A percentile compares a stretch with the other conserved stretches of the same genome.
phyloP scores from a whole-genome alignment of 2,888 invertebrate species.

The Cheilosia scutellata region DNA sequence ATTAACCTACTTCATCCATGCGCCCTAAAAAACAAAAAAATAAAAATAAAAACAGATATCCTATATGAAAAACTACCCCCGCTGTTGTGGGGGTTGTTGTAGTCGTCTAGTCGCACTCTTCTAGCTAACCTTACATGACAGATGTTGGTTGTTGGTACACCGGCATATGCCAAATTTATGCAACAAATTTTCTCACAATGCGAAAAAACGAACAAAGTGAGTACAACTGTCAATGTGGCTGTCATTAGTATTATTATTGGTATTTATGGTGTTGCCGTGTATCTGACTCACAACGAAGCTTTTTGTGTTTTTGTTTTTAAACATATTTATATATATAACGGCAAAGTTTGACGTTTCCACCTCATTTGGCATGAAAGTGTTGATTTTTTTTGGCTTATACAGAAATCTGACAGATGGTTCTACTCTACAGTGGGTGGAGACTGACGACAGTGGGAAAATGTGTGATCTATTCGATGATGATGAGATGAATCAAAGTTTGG shows the following conservation, averaged over 20 bases:
- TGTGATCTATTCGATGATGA: constrained; percentile 16
- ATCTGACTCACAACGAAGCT: constrained; percentile 9
- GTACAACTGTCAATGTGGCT: constrained; percentile 22
- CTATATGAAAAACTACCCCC: constrained; percentile 38
- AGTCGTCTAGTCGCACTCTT: constrained; percentile 38
- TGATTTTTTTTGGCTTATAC: constrained; percentile 8
- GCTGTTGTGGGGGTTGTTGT: not conserved
- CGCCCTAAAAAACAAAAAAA: constrained; percentile 44
- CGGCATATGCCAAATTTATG: not conserved
- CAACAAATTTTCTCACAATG: not conserved
- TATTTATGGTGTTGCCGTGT: constrained; percentile 2
- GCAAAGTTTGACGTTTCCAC: constrained; percentile 35
- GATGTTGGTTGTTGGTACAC: not conserved
- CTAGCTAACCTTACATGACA: constrained; percentile 27
- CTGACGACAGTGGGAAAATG: not conserved
- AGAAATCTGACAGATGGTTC: constrained; percentile 48
- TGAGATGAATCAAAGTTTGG: constrained; percentile 49
- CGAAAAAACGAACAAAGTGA: not conserved
- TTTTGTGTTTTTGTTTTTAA: constrained; percentile 19
- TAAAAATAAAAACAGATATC: not conserved
- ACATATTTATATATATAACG: not conserved
- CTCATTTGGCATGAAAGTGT: constrained; percentile 49
- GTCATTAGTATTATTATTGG: not conserved
- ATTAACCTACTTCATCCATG: constrained; percentile 66
- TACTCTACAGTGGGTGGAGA: constrained; percentile 47